Evolutionary conservation across 1,140 invertebrate genomes (phyloP), one percentile per base, ranked within the genome.

Genomic region (Parasteatoda tepidariorum): DNA sequence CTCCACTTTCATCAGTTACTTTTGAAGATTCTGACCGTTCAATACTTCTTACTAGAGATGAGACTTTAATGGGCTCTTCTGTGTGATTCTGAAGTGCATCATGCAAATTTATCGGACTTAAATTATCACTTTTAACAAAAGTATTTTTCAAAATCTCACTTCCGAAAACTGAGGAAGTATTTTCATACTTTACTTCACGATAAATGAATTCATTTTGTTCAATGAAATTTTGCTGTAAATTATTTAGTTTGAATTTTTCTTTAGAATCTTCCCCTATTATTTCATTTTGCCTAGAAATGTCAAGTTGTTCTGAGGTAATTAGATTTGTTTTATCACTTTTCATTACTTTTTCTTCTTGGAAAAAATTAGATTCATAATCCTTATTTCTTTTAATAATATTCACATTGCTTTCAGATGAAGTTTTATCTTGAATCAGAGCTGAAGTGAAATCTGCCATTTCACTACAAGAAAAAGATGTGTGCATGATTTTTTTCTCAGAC

Each of bases 41-140:
- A 24, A 78, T 31, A 57, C 34, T 78, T 78, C 38, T 78, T 22
- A 78, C 75, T 55, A 78, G 75, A 24, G 75, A 78, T 22, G 75
- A 76, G 9, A 76, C 73, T 61, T 57, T 76, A 24, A 76, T 34
- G n/a, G 33, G 38, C 18, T 48, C 38, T 13, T 48, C 38, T 2
- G 1, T 18, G 4, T 48, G 38, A 4, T 48, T 18, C 18, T 48
- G 1, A 13, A 48, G 18, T 48, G 18, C 18, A 18, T 18, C 9
- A 48, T 48, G 9, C 9, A 48, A 48, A 18, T 18, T 48, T 2
- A 13, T 48, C 18, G 38, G 18, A 48, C 18, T 48, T 48, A 4
- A 48, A 13, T 48, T 48, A 13, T 48, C 38, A 9, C 18, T 4
- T 9, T 9, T 13, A 48, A 18, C 9, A 48, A 48, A 48, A 13